These are phyloP conservation scores for Drosophila melanosoma DNA, from an alignment of 2,888 invertebrate species.

Conservation along the genomic window DNA sequence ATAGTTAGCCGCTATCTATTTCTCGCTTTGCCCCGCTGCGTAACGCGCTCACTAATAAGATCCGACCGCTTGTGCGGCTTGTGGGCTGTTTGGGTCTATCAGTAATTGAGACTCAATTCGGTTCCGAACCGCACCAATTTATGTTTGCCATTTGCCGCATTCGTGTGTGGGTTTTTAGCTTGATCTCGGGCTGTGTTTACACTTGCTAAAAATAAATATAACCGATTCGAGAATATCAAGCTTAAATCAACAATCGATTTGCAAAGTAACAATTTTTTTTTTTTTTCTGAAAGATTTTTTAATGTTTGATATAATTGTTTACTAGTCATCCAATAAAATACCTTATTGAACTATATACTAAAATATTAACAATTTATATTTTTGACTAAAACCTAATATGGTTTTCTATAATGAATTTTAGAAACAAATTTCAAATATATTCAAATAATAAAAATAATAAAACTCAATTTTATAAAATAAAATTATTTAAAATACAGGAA, in stretches of 20 bases:
- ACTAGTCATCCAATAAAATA: neutral
- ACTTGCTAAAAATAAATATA: neutral
- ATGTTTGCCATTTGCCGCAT: slow-evolving; percentile 56
- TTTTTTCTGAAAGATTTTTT: neutral
- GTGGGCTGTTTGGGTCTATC: slow-evolving; percentile 43
- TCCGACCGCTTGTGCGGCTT: slow-evolving; percentile 50
- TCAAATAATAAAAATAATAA: neutral
- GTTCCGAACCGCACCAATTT: slow-evolving; percentile 73
- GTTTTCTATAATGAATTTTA: neutral
- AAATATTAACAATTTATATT: neutral
- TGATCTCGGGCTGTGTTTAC: slow-evolving; percentile 9
- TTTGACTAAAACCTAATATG: neutral
- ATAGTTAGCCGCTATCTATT: neutral
- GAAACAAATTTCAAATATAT: neutral
- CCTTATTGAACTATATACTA: neutral
- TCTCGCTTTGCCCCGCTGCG: slow-evolving; percentile 22
- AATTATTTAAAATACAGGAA: neutral
- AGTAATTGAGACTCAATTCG: slow-evolving; percentile 76
- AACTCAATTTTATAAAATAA: neutral
- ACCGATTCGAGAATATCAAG: neutral
- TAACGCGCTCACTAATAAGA: slow-evolving; percentile 71
- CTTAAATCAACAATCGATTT: neutral
- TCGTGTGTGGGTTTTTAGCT: slow-evolving; percentile 45
- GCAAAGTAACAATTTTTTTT: neutral
- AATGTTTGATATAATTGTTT: too few relatives aligned